phyloP scores from a whole-genome alignment of 2,113 vertebrate species.

The Xenopus laevis region DNA sequence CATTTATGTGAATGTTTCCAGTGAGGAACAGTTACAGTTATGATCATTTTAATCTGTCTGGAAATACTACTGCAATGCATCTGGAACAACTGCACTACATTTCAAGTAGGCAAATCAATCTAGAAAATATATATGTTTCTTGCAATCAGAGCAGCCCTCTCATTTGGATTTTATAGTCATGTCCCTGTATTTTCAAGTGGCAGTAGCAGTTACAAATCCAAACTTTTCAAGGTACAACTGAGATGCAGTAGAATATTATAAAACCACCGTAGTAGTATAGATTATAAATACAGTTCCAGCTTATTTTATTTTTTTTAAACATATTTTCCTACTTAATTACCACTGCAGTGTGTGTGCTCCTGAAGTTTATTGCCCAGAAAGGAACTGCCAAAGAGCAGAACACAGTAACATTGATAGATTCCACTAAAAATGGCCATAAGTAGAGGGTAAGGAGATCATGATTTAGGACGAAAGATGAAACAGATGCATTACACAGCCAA shows the following conservation, averaged over 20 bases:
- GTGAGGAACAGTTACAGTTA: conserved; percentile 7
- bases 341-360: conserved; percentile 33
- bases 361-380: conserved; percentile 43
- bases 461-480: conserved; percentile 68
- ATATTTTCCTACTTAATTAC: conserved; percentile 33
- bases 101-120: background rate
- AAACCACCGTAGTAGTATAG: background rate
- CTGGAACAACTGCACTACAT: background rate
- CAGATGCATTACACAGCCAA: conserved; percentile 69
- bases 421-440: conserved; percentile 32
- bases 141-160: no score
- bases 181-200: no score
- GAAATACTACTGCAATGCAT: conserved; percentile 2
- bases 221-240: no score
- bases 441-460: conserved; percentile 56
- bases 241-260: no score
- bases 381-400: conserved; percentile 40
- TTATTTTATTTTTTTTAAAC: fast-evolving
- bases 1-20: conserved; percentile 29
- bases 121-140: background rate
- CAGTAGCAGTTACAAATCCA: no score
- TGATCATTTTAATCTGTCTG: conserved; percentile 15
- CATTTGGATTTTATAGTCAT: no score
- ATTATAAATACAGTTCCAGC: no score
- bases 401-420: conserved; percentile 53